Evolutionary conservation across 2,797 vertebrate genomes (phyloP), one percentile per base, ranked within the genome.

Genomic region (Pseudomugil gertrudae): DNA sequence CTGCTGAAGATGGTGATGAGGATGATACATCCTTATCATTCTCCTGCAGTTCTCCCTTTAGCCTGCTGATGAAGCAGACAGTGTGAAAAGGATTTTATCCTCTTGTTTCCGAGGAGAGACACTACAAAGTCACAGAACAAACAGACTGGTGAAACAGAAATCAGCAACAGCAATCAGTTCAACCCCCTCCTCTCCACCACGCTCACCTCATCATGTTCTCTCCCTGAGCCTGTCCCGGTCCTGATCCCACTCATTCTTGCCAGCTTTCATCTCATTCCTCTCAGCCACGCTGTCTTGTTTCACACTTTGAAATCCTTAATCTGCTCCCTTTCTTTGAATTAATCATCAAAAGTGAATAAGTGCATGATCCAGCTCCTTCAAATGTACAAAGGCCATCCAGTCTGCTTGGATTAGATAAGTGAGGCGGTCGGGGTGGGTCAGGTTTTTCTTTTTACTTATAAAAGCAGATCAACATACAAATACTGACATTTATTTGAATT

Each of bases 271-370:
- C 83, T 82, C 15, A 6, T 69, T 56, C 30, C 58, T 83, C 53
- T 56, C 61, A 52, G 61, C 66, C 63, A 19, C 69, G 56, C 66
- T 71, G 72, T 57, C 72, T 77, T 62, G 65, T 78, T 85, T 64
- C 52, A 57, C 81, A 76, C 78, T 83, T 82, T 84, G 76, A 83
- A 80, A 81, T 61, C 59, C 63, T 57, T 87, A 81, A 88, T 89
- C 84, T 74, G 70, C 69, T 67, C 66, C 38, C 63, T 43, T 23
- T 62, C 76, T 83, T 75, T 86, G 86, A 91, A 80, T 80, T 78
- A 85, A 78, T 79, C 81, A 86, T 81, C 71, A 82, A 73, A 81
- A 71, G 59, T 87, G 58, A 80, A 74, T 23, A 75, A 73, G 47
- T 57, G 68, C 51, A 52, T 66, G 61, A 58, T 63, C 48, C 23